Base-by-base conservation (phyloP, 2,888 invertebrate species). In the Melieria picta region DNA sequence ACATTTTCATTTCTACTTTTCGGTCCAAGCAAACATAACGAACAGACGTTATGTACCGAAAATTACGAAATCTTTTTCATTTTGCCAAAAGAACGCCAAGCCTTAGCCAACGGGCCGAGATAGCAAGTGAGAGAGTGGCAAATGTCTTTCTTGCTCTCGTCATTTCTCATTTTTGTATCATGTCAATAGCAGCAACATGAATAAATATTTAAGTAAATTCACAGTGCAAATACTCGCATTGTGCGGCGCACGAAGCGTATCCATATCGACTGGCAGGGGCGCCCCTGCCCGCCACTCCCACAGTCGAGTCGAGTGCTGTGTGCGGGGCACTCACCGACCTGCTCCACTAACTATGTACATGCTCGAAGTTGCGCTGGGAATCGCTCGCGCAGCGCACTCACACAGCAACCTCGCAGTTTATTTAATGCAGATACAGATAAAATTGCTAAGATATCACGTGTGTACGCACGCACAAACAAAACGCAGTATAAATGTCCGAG, bases 131-230 rank as follows among this genome's bases (percentile, higher is more conserved):
- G 30, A 30, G 30, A 30, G 1, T 30, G 30, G 30, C 48, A 50
- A 42, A 52, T 9, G 30, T 16, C 42, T 64, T 42, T 64, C 42
- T 42, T 43, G 9, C 50, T 58, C 30, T 58, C 58, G 9, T 58
- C n/a, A 7, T 58, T 5, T 30, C 16, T 58, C 13, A 11, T 46
- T 45, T 43, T 55, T 60, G 50, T 60, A 57, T 55, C 52, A 11
- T 52, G 30, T 43, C 52, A 16, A 9, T 16, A 5, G 42, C 42
- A 9, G 48, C 16, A 63, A 52, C 30, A 30, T 30, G 30, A 48
- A 48, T 63, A 63, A 63, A 63, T 63, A 63, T 63, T 63, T 47
- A 48, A 48, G 48, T 63, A 63, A 63, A 63, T 48, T 63, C 62
- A 10, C 46, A 50, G 47, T 63, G 48, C 62, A 63, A 63, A 63